A percentile compares a stretch with the other conserved stretches of the same genome.
phyloP scores from a whole-genome alignment of 2,888 invertebrate genomes.

The Yponomeuta evonymella region DNA sequence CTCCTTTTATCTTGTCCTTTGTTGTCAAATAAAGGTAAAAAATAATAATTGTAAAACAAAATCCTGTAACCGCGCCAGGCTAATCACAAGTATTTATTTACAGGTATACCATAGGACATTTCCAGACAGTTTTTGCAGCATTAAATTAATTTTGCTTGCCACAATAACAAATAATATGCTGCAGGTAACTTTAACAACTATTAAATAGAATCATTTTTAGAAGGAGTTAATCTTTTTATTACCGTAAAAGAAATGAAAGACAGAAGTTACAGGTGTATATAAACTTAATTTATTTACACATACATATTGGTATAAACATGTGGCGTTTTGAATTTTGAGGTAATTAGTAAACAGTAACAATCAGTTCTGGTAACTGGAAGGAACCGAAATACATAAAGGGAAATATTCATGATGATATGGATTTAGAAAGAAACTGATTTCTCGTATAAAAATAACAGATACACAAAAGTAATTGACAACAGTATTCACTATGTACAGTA shows the following conservation, averaged over 20 bases:
- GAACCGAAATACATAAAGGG: background rate
- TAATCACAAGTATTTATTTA: background rate
- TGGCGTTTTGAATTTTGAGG: conserved; percentile 48
- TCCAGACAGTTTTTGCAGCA: background rate
- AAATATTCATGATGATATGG: background rate
- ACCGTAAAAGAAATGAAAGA: background rate
- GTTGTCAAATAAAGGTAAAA: too few relatives aligned
- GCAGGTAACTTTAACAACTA: background rate
- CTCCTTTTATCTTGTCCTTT: too few relatives aligned
- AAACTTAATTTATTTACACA: conserved; percentile 75
- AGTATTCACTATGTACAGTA: conserved; percentile 22
- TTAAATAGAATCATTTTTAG: background rate
- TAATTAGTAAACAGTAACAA: conserved; percentile 42
- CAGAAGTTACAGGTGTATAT: conserved; percentile 63
- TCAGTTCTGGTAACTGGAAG: background rate
- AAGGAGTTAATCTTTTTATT: background rate
- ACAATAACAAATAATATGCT: background rate
- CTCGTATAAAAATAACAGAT: conserved; percentile 28
- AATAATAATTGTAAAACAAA: too few relatives aligned
- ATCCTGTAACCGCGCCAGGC: too few relatives aligned
- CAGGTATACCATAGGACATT: background rate
- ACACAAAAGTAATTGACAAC: background rate
- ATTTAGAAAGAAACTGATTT: conserved; percentile 21
- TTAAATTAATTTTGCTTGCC: background rate
- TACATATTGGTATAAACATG: conserved; percentile 53